A percentile compares a stretch with the other conserved stretches of the same genome.
Evolutionary conservation across 2,113 vertebrate species (phyloP).

Genomic region (Mesembrinibis cayennensis): DNA sequence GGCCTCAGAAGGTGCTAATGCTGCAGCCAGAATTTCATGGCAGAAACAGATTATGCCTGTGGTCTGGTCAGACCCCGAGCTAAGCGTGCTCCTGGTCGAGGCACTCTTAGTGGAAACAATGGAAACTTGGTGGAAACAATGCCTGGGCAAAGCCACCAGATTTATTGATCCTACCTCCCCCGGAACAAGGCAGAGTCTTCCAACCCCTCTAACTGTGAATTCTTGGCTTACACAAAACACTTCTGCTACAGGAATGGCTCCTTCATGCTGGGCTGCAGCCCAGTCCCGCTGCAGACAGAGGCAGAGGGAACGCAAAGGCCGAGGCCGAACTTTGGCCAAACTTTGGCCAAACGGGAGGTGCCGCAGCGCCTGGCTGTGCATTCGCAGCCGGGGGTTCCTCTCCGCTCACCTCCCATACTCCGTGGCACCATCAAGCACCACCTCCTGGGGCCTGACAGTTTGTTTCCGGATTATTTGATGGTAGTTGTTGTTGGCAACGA

Average conservation of each 20-base stretch:
- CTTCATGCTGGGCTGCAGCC: neutral
- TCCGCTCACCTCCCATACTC: neutral
- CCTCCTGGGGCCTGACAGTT: conserved; percentile 27
- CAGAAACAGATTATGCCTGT: neutral
- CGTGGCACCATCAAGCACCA: neutral
- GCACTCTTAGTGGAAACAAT: neutral
- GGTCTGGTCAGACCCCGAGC: neutral
- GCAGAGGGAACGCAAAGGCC: neutral
- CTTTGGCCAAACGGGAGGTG: neutral
- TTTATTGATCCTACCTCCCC: neutral
- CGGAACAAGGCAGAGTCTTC: neutral
- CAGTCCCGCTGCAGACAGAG: fast-evolving
- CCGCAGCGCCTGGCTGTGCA: neutral
- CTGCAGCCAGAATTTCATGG: neutral
- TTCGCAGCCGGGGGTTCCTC: neutral
- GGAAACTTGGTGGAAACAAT: neutral
- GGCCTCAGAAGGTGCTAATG: neutral
- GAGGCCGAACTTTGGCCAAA: neutral
- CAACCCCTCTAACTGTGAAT: neutral
- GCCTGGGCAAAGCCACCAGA: neutral
- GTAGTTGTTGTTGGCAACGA: conserved; percentile 48
- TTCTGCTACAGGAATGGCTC: neutral
- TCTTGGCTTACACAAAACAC: neutral
- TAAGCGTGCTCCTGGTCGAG: neutral
- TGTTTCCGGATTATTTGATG: conserved; percentile 39